These are phyloP conservation scores for Thelaira solivaga DNA, from an alignment of 2,888 invertebrate genomes.

Conservation along the genomic window DNA sequence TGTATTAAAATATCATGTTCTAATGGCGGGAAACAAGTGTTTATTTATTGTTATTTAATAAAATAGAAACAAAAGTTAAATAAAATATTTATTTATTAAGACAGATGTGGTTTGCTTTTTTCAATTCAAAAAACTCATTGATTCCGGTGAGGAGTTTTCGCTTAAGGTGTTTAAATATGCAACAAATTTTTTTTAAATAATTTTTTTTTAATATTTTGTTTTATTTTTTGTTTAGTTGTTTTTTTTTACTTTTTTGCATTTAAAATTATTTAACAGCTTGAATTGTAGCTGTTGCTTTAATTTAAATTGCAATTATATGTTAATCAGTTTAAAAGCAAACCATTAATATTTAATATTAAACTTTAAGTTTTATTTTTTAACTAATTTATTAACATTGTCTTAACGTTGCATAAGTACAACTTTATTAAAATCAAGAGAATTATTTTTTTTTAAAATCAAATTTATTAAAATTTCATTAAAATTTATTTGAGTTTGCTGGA, in stretches of 20 bases:
- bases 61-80: slow-evolving; percentile 12
- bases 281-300: slow-evolving; percentile 24
- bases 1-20: slow-evolving; percentile 43
- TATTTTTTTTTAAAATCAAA: too few relatives aligned
- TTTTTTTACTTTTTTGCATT: slow-evolving; percentile 20
- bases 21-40: slow-evolving; percentile 61
- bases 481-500: neutral
- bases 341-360: slow-evolving; percentile 20
- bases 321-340: slow-evolving; percentile 47
- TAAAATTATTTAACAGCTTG: slow-evolving; percentile 36
- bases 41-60: slow-evolving; percentile 45
- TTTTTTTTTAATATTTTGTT: neutral
- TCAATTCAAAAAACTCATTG: slow-evolving; percentile 37
- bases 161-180: slow-evolving; percentile 30
- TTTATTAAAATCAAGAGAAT: neutral
- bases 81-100: slow-evolving; percentile 37
- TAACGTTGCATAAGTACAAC: slow-evolving; percentile 21
- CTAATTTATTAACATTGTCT: slow-evolving; percentile 24
- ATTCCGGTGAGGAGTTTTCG: slow-evolving; percentile 43
- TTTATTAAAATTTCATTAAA: too few relatives aligned
- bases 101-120: slow-evolving; percentile 51
- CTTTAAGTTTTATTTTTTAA: slow-evolving; percentile 33
- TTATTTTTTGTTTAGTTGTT: slow-evolving; percentile 4
- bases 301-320: slow-evolving; percentile 61
- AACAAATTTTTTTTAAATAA: slow-evolving; percentile 18